Evolutionary conservation across 2,888 invertebrate genomes (phyloP), one percentile per base, ranked within the genome.

Genomic region (Polymixis lichenea): DNA sequence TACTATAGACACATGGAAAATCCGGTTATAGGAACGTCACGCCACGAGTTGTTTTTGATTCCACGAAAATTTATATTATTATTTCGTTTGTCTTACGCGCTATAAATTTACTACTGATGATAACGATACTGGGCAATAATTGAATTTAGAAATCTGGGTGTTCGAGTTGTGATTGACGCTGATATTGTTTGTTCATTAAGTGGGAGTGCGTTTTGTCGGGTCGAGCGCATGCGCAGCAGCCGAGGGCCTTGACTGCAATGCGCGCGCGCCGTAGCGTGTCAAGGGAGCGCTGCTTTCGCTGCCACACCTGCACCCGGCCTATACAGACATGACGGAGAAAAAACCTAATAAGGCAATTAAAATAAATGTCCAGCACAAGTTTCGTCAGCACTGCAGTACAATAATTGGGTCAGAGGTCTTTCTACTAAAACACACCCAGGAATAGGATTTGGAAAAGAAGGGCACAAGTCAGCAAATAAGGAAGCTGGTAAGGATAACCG

Each of bases 201-300:
- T 89, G 86, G 88, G 87, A 88, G 87, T 86, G 88, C 87, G 88
- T 88, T 88, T 87, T 88, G 87, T 86, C 84, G 88, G 89, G 87
- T 90, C 89, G 90, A 88, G 91, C 88, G 91, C 91, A 92, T 90
- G 92, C 90, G 92, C 90, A 90, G 89, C 87, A 90, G 91, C 87
- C 86, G 92, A 82, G 92, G 92, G 94, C 96, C 96, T 96, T 96
- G 96, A 95, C 96, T 91, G 95, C 96, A 96, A 96, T 96, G 96
- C 95, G 95, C 96, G 95, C 92, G 94, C 95, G 95, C 94, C 95
- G 96, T 95, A 93, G 93, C 96, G 93, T 96, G 96, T 96, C 96
- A 96, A 96, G 96, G 96, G 96, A 95, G 95, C 94, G 91, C 95
- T 95, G 96, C 96, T 96, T 96, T 96, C 96, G 95, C 95, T 92